phyloP scores from a whole-genome alignment of 2,888 invertebrate genomes.

The Lacanobia oleracea region DNA sequence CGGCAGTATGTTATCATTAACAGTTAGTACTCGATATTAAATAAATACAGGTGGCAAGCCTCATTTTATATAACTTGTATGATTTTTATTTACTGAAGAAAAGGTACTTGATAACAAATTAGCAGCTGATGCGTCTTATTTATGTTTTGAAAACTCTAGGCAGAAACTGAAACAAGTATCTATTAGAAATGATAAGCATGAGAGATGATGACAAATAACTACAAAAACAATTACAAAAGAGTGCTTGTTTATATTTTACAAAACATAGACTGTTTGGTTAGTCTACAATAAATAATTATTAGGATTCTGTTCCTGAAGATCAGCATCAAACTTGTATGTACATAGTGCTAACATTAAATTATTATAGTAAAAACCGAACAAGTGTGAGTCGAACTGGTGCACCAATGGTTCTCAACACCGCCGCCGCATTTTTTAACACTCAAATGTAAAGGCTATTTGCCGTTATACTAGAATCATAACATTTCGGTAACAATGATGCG shows the following conservation, averaged over 20 bases:
- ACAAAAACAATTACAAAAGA: neutral
- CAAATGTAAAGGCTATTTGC: too few species aligned
- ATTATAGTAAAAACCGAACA: too few species aligned
- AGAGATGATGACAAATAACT: neutral
- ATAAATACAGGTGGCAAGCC: constrained; percentile 14
- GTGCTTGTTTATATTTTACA: neutral
- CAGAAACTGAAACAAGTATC: neutral
- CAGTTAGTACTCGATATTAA: neutral
- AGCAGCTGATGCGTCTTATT: constrained; percentile 3
- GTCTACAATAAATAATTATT: too few species aligned
- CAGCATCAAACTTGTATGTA: too few species aligned
- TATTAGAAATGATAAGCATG: neutral
- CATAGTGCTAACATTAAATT: too few species aligned
- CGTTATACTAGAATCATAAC: too few species aligned
- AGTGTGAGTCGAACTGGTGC: too few species aligned
- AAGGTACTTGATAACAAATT: neutral
- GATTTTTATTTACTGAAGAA: constrained; percentile 10
- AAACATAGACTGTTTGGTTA: too few species aligned
- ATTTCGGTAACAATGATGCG: too few species aligned
- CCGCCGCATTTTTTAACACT: too few species aligned
- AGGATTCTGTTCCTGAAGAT: too few species aligned
- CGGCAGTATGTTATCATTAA: neutral
- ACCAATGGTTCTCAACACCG: too few species aligned
- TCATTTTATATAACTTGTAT: neutral
- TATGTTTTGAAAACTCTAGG: neutral